Percentiles rank a stretch among this genome's conserved stretches.
Conservation (phyloP, 2,797 vertebrate species). For the Sphenodon punctatus region DNA sequence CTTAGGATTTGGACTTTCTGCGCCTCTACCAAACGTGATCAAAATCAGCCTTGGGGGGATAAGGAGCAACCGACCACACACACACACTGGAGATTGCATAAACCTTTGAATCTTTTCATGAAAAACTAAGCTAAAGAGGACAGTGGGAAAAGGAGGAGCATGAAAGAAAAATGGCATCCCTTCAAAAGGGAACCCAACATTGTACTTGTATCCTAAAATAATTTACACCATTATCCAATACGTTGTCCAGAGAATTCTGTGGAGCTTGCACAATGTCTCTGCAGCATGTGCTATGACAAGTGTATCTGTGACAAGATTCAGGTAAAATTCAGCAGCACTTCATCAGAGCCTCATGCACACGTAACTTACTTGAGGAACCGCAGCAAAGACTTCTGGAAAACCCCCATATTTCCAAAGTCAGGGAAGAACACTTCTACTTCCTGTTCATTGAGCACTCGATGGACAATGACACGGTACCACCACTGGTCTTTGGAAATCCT, state of each 20-base stretch:
- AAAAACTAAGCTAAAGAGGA: too few relatives aligned
- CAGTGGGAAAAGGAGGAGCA: too few relatives aligned
- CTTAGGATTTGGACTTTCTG: too few relatives aligned
- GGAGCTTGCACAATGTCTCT: not conserved
- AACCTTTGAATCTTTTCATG: too few relatives aligned
- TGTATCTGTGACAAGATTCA: not conserved
- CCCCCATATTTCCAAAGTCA: constrained; percentile 84
- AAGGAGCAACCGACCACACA: too few relatives aligned
- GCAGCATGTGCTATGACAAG: not conserved
- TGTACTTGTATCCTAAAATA: not conserved
- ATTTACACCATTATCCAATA: not conserved
- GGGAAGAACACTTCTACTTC: constrained; percentile 89
- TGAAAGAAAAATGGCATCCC: too few relatives aligned
- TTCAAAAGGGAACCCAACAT: not conserved
- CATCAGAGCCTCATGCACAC: fast-evolving
- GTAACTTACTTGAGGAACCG: constrained; percentile 91
- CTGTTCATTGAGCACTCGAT: constrained; percentile 76
- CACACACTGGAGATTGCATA: too few relatives aligned
- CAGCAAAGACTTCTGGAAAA: constrained; percentile 80
- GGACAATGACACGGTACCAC: constrained; percentile 92
- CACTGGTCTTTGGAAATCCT: constrained; percentile 77
- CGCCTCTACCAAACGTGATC: too few relatives aligned
- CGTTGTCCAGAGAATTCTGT: too few relatives aligned
- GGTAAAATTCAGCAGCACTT: not conserved
- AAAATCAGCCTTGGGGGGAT: too few relatives aligned